These are phyloP conservation scores for Epinotia bilunana DNA, from an alignment of 2,888 invertebrate species.

Conservation along the genomic window DNA sequence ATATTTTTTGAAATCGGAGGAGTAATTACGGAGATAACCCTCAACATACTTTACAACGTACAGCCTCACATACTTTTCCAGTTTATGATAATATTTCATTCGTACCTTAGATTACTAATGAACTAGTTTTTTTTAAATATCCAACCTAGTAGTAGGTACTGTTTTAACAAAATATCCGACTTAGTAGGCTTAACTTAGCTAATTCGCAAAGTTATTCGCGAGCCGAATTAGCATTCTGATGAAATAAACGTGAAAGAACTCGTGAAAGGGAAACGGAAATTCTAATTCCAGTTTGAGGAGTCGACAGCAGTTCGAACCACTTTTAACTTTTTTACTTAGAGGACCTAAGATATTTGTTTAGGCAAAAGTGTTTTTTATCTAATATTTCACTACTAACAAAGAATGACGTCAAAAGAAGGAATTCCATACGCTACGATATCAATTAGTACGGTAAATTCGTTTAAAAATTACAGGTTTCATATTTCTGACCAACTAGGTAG, in stretches of 20 bases:
- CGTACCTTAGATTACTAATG: too few relatives aligned
- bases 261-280: conserved; percentile 37
- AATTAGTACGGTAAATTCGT: background rate
- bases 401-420: too few relatives aligned
- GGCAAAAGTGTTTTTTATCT: background rate
- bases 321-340: background rate
- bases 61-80: too few relatives aligned
- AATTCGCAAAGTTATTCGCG: conserved; percentile 29
- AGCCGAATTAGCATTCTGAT: conserved; percentile 47
- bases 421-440: background rate
- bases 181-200: conserved; percentile 26
- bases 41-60: too few relatives aligned
- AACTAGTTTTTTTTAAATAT: background rate
- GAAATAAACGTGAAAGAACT: conserved; percentile 46
- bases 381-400: background rate
- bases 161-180: conserved; percentile 1
- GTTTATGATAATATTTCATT: too few relatives aligned
- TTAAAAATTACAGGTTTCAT: background rate
- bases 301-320: conserved; percentile 29
- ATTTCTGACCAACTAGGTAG: too few relatives aligned
- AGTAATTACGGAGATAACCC: too few relatives aligned
- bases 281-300: conserved; percentile 41
- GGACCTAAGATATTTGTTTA: background rate
- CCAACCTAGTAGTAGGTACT: background rate
- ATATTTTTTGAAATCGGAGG: too few relatives aligned